phyloP scores from a whole-genome alignment of 2,113 vertebrate genomes.

The Dasyurus viverrinus region DNA sequence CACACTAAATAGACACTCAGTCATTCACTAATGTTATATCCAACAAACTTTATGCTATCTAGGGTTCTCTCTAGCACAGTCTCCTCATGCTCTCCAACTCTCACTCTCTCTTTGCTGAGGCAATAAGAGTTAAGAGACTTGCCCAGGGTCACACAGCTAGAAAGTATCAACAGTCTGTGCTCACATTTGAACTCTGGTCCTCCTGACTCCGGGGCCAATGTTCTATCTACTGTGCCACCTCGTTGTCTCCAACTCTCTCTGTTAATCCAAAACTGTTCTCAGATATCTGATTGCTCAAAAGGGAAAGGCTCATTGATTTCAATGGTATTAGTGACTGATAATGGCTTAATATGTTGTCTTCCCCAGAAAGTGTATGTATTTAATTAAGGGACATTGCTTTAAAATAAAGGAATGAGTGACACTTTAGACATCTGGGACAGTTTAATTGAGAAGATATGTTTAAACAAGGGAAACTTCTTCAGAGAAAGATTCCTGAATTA shows the following conservation, averaged over 20 bases:
- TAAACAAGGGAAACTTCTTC: not conserved
- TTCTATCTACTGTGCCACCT: too few species aligned
- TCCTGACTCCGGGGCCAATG: too few species aligned
- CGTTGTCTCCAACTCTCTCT: not conserved
- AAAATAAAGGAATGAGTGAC: not conserved
- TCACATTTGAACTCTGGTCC: too few species aligned
- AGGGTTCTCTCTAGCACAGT: not conserved
- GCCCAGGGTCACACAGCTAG: too few species aligned
- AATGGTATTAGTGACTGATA: constrained; percentile 22
- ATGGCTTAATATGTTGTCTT: not conserved
- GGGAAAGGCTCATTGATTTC: constrained; percentile 5
- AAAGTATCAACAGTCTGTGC: too few species aligned
- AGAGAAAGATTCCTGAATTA: not conserved
- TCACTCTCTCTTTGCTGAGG: not conserved
- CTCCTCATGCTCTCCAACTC: not conserved
- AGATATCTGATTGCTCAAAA: not conserved
- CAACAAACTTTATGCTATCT: constrained; percentile 20
- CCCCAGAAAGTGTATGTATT: not conserved
- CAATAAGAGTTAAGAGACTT: too few species aligned
- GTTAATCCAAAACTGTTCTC: not conserved
- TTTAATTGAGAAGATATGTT: not conserved
- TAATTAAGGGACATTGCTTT: constrained; percentile 1
- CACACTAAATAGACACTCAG: constrained; percentile 30
- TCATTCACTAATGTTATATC: constrained; percentile 49
- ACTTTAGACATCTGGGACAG: constrained; percentile 28